Base-by-base conservation (phyloP, 2,113 vertebrate genomes). In the Tachysurus vachellii region DNA sequence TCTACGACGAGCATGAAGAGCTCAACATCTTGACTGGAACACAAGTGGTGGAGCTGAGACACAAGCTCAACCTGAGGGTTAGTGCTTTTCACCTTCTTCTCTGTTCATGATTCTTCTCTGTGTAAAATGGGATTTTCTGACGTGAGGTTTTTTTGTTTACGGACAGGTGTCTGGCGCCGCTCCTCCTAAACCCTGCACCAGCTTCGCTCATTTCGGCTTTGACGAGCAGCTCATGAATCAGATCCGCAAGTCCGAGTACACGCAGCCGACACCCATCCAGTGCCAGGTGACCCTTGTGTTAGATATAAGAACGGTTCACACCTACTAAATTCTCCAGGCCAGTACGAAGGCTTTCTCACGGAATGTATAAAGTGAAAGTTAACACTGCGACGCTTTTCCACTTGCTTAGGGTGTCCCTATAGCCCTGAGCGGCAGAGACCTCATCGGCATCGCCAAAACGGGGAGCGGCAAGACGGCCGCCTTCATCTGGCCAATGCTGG, bases 371-470 rank as follows among this genome's bases (percentile, higher is more conserved):
- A 42, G 56, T 3, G 12, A 31, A 31, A 26, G 26, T 53, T 77
- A 54, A 70, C 57, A 47, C 23, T 7, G 42, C 31, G 3, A 16
- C 5, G 19, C 59, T 56, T 26, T 85, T 23, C 54, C 21, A 59
- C 14, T 80, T 16, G 17, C 4, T 62, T 75, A 99, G 98, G 98
- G 98, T 81, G 96, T 99, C 83, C 98, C 98, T 10, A 98, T 99
- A 76, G 98, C 98, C 9, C 94, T 99, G 54, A 97, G 97, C 87
- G 98, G 98, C 87, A 96, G 98, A 90, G 98, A 99, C 90, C 98
- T 99, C 97, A 99, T 99, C 86, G 98, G 98, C 76, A 99, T 99
- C 87, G 98, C 98, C 59, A 99, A 99, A 93, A 99, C 98, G 17
- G 98, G 98, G 84, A 99, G 98, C 31, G 98, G 98, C 4, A 99